These are phyloP conservation scores for Lophius piscatorius DNA, from an alignment of 2,113 vertebrate species.

Conservation along the genomic window DNA sequence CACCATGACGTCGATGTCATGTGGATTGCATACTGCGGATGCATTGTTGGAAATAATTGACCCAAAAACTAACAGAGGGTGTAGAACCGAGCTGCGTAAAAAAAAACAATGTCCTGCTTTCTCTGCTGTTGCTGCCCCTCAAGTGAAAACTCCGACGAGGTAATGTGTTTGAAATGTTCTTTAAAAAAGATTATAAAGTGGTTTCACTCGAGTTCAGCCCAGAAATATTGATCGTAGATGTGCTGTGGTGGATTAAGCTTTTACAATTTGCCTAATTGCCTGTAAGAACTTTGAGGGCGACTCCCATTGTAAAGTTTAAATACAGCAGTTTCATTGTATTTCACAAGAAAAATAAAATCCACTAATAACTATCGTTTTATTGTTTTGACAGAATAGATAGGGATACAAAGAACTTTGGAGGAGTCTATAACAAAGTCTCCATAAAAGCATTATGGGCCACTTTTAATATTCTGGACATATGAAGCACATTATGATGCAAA, in stretches of 20 bases:
- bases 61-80: slow-evolving; percentile 47
- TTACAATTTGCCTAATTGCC: neutral
- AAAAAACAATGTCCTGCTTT: slow-evolving; percentile 57
- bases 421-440: neutral
- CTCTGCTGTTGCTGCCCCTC: slow-evolving; percentile 63
- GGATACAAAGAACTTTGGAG: neutral
- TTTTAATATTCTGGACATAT: too few relatives aligned
- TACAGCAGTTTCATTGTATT: neutral
- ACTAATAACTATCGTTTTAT: neutral
- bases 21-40: slow-evolving; percentile 37
- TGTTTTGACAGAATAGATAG: neutral
- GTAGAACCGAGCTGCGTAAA: neutral
- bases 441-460: too few relatives aligned
- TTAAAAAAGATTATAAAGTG: neutral
- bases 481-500: too few relatives aligned
- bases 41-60: slow-evolving; percentile 59
- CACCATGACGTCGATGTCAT: slow-evolving; percentile 72
- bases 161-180: slow-evolving; percentile 26
- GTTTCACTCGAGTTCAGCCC: neutral
- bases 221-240: neutral
- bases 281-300: neutral
- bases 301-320: neutral
- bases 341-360: neutral
- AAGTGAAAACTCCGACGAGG: slow-evolving; percentile 51
- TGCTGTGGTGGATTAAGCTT: neutral